Conservation (phyloP, 2,797 vertebrate species). For the Diglossa cyanea region DNA sequence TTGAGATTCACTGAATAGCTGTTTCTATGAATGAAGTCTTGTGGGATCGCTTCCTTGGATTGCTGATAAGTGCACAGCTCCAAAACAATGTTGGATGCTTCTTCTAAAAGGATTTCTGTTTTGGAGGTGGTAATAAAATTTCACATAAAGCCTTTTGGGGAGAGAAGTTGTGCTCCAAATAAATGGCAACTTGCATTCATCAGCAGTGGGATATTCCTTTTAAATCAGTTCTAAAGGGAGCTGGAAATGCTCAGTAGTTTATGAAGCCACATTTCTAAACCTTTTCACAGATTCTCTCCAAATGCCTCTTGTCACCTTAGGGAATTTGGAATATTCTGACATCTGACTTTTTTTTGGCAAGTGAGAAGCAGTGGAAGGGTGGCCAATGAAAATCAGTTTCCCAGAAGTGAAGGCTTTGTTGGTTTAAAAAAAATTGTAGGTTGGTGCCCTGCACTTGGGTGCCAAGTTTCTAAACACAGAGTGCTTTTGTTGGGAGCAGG, state of each 20-base stretch:
- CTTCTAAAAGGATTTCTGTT: slow-evolving; percentile 19
- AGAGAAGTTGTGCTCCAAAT: not conserved
- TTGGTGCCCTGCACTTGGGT: not conserved
- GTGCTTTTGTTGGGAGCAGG: not conserved
- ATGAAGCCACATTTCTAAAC: not conserved
- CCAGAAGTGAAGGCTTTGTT: not conserved
- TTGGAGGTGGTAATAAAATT: not conserved
- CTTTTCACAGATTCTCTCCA: not conserved
- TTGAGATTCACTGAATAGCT: not conserved
- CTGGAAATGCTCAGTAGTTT: not conserved
- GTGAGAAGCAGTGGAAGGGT: not conserved
- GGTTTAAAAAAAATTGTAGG: not conserved
- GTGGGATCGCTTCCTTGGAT: slow-evolving; percentile 26
- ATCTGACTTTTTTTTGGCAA: not conserved
- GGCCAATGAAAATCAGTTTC: not conserved
- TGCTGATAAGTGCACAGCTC: not conserved
- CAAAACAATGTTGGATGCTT: not conserved
- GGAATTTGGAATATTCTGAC: not conserved
- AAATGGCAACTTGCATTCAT: not conserved
- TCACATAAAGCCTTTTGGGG: not conserved
- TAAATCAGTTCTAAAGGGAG: not conserved
- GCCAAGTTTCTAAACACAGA: not conserved
- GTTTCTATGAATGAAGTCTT: slow-evolving; percentile 1
- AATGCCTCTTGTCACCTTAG: not conserved
- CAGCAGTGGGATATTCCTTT: not conserved